Percentiles rank a stretch among this genome's conserved stretches.
Conservation (phyloP, 2,888 invertebrate genomes). For the Cancer borealis region DNA sequence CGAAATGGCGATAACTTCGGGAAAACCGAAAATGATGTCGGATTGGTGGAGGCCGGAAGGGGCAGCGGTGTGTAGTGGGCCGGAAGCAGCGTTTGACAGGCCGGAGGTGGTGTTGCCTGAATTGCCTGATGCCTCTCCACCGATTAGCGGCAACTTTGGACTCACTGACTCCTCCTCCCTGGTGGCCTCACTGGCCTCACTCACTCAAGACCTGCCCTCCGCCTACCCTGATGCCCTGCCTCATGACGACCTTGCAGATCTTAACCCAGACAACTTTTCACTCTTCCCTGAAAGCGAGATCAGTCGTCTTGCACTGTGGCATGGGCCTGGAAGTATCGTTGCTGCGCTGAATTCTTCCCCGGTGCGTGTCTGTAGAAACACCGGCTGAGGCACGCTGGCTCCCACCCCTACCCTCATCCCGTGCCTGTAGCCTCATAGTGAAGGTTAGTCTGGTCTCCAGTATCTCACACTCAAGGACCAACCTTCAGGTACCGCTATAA, state of each 20-base stretch:
- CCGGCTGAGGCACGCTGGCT: conserved; percentile 9
- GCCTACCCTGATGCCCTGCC: conserved; percentile 64
- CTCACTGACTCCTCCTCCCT: conserved; percentile 62
- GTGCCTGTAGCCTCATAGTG: neutral
- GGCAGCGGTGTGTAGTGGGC: neutral
- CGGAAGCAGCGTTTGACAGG: neutral
- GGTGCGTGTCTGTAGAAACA: neutral
- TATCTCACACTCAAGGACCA: neutral
- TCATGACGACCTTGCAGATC: conserved; percentile 65
- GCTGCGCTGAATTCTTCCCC: conserved; percentile 3
- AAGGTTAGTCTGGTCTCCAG: neutral
- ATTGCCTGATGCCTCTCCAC: neutral
- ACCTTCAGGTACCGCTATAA: neutral
- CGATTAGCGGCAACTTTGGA: conserved; percentile 49
- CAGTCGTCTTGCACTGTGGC: conserved; percentile 36
- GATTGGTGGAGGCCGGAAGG: neutral
- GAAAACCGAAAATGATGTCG: neutral
- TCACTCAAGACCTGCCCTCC: conserved; percentile 61
- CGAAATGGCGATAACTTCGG: neutral
- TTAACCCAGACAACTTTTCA: conserved; percentile 61
- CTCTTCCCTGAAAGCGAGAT: conserved; percentile 64
- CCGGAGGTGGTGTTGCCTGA: neutral
- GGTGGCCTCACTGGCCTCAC: conserved; percentile 62
- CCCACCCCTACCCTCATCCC: neutral
- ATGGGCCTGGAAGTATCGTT: neutral